Base-by-base conservation (phyloP, 2,113 vertebrate species). In the Etheostoma cragini region DNA sequence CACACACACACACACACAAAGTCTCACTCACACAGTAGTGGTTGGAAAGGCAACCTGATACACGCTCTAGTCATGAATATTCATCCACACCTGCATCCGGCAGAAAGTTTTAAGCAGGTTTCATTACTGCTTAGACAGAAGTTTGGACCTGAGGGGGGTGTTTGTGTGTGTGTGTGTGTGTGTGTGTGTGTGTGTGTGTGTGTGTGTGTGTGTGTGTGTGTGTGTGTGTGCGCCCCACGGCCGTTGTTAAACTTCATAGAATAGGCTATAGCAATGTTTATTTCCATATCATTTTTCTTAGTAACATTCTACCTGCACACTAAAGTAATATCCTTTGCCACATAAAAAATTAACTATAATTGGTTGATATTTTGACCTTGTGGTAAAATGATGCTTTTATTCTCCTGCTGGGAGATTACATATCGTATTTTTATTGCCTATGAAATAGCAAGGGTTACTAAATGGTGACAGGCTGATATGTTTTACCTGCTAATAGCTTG, bases 1-100 rank as follows among this genome's bases (percentile, higher is more conserved):
- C 21, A 66, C 13, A 24, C 76, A 30, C n/a, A 63, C 24, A 21
- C 35, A 50, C 22, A 45, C 56, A 16, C 56, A 58, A 11, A 5
- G 12, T 14, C 75, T 65, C 78, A 78, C 71, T 76, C 76, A 77
- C 79, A 91, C 83, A 88, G 89, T 82, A 83, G 85, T 69, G 69
- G 69, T 80, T 88, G 68, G 89, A 90, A 87, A 69, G 60, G 75
- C 78, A 88, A 86, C 64, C 63, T 56, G 60, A 86, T 87, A 72
- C 72, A 81, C n/a, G 5, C 35, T 86, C 65, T 72, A 46, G 30
- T 87, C 90, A 94, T 95, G 93, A 95, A 95, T 95, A 94, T 95
- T 94, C 94, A 95, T 89, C 74, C 86, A 88, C 93, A 94, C 92
- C 94, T 95, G 94, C 83, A 92, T 87, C 87, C 68, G 49, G 78